phyloP scores from a whole-genome alignment of 2,888 invertebrate genomes.

The Hypercompe scribonia region DNA sequence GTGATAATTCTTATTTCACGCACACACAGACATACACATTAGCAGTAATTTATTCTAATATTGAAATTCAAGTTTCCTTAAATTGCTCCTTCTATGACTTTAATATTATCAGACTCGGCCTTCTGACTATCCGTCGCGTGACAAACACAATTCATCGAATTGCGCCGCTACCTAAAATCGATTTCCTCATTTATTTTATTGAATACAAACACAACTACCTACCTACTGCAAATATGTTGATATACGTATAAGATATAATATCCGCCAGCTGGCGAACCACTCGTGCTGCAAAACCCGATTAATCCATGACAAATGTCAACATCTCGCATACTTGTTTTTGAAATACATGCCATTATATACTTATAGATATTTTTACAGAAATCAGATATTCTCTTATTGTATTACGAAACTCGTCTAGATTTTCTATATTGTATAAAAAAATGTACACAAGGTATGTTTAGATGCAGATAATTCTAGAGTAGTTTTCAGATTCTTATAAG shows the following conservation, averaged over 20 bases:
- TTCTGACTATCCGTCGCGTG: slow-evolving; percentile 42
- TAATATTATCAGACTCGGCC: not conserved
- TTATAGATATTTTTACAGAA: slow-evolving; percentile 3
- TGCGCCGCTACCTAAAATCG: slow-evolving; percentile 37
- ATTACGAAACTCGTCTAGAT: not conserved
- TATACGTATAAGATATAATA: slow-evolving; percentile 1
- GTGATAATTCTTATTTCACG: not conserved
- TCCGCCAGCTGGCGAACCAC: slow-evolving; percentile 6
- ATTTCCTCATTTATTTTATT: slow-evolving; percentile 41
- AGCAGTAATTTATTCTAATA: not conserved
- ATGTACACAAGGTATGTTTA: not conserved
- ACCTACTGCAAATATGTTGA: not conserved
- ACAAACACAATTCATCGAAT: slow-evolving; percentile 53
- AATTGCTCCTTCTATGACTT: slow-evolving; percentile 8
- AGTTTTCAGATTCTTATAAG: no score
- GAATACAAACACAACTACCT: slow-evolving; percentile 17
- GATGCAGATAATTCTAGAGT: not conserved
- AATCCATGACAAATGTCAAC: slow-evolving; percentile 25
- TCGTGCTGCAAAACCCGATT: slow-evolving; percentile 28
- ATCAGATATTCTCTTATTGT: slow-evolving; percentile 3
- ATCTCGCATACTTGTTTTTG: slow-evolving; percentile 8
- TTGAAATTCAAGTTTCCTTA: not conserved
- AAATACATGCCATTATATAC: not conserved
- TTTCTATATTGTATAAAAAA: slow-evolving; percentile 3
- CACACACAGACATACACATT: not conserved